Evolutionary conservation across 2,888 invertebrate genomes (phyloP).

Genomic region (Meiosimyza decipiens): DNA sequence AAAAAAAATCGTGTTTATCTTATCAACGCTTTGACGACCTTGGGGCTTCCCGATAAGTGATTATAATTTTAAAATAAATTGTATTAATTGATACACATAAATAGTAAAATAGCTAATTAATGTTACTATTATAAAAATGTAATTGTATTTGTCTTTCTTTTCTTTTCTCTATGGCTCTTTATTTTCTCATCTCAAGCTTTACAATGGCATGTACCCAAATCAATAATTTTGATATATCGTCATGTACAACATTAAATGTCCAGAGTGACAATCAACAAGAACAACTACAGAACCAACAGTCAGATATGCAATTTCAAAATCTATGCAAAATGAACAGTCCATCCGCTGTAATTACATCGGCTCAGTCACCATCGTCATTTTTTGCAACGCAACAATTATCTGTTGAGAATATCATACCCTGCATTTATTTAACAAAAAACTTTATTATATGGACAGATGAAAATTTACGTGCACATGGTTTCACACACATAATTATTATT

Average conservation of each 20-base stretch:
- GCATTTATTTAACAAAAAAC: slow-evolving; percentile 55
- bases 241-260: slow-evolving; percentile 24
- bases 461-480: slow-evolving; percentile 52
- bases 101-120: too few species aligned
- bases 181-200: slow-evolving; percentile 36
- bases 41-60: too few species aligned
- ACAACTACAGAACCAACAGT: not conserved
- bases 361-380: slow-evolving; percentile 10
- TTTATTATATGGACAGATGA: slow-evolving; percentile 52
- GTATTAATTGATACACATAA: too few species aligned
- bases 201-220: slow-evolving; percentile 35
- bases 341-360: not conserved
- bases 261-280: slow-evolving; percentile 14
- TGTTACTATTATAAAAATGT: too few species aligned
- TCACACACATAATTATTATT: slow-evolving; percentile 57
- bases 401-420: slow-evolving; percentile 54
- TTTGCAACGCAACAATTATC: slow-evolving; percentile 39
- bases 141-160: not conserved
- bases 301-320: not conserved
- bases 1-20: too few species aligned
- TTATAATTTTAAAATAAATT: too few species aligned
- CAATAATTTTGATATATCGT: slow-evolving; percentile 41
- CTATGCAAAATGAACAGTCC: not conserved
- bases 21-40: too few species aligned
- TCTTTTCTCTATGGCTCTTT: not conserved